phyloP scores from a whole-genome alignment of 2,113 vertebrate genomes.

The Sturnira hondurensis region DNA sequence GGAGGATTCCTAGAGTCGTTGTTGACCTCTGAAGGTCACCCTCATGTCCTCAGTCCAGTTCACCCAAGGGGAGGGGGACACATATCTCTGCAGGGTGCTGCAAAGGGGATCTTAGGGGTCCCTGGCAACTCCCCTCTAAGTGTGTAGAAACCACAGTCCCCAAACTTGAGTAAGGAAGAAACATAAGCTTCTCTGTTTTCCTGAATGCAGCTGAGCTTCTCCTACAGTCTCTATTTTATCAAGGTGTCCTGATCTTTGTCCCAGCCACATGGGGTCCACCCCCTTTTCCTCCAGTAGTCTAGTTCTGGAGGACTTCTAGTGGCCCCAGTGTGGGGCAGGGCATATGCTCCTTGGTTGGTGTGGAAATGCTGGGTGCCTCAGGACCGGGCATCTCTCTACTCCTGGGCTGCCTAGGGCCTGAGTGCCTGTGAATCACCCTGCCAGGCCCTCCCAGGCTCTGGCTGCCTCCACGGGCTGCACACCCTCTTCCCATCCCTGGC shows the following conservation, averaged over 20 bases:
- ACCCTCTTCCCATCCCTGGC: neutral
- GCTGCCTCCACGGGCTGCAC: neutral
- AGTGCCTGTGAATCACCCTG: neutral
- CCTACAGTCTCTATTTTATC: neutral
- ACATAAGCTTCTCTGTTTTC: neutral
- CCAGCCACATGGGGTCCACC: neutral
- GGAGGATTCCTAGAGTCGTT: neutral
- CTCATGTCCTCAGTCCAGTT: neutral
- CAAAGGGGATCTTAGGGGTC: neutral
- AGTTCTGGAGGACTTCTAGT: neutral
- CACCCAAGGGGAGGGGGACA: neutral
- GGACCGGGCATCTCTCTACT: neutral
- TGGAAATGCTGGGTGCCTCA: neutral
- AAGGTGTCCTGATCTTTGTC: neutral
- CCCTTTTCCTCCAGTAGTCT: neutral
- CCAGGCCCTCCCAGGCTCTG: neutral
- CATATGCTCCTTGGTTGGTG: neutral
- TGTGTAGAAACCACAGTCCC: neutral
- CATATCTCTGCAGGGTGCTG: neutral
- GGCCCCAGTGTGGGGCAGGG: too few species aligned
- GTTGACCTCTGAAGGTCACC: neutral
- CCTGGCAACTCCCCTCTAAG: neutral
- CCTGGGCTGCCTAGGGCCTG: neutral
- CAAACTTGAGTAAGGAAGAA: neutral
- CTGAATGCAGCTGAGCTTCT: neutral